These are phyloP conservation scores for Phyllotis vaccarum DNA, from an alignment of 2,797 vertebrate species.

Conservation along the genomic window DNA sequence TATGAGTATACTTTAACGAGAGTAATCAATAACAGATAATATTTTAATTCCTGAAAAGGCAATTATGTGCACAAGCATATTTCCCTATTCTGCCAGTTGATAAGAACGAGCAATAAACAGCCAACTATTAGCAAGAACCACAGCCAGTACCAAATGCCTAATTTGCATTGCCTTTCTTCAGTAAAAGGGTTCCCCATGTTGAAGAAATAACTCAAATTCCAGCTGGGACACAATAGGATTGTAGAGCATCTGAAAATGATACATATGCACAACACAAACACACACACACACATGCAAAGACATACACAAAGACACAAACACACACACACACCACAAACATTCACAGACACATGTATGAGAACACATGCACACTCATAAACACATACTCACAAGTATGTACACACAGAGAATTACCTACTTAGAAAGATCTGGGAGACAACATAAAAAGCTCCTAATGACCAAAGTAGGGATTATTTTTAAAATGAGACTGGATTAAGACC, in stretches of 20 bases:
- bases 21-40: not conserved
- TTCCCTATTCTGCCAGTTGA: not conserved
- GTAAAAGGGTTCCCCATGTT: not conserved
- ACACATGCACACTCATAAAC: not conserved
- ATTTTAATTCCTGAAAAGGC: slow-evolving; percentile 41
- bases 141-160: not conserved
- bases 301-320: not conserved
- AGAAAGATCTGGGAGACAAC: not conserved
- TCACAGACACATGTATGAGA: not conserved
- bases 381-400: not conserved
- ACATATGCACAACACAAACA: not conserved
- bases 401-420: not conserved
- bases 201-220: not conserved
- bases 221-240: not conserved
- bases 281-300: not conserved
- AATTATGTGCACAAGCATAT: not conserved
- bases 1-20: not conserved
- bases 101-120: not conserved
- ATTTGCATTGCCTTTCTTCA: not conserved
- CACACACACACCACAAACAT: not conserved
- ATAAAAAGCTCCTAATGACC: not conserved
- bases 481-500: not conserved
- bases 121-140: not conserved
- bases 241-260: not conserved
- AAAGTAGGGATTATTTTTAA: not conserved